A percentile compares a stretch with the other conserved stretches of the same genome.
Conservation (phyloP, 2,113 vertebrate genomes). For the Gymnogyps californianus region DNA sequence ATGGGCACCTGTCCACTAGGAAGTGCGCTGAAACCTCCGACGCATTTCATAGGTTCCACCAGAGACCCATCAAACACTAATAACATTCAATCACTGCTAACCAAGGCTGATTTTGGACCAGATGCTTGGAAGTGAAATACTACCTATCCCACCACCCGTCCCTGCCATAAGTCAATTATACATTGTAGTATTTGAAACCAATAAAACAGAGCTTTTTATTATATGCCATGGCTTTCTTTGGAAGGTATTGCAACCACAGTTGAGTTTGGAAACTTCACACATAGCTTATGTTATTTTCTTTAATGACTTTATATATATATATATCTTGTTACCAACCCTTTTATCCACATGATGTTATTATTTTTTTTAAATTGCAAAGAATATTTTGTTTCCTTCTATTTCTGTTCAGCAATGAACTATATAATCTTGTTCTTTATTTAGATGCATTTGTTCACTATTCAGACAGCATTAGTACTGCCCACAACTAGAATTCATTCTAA, state of each 20-base stretch:
- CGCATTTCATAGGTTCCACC: slow-evolving; percentile 16
- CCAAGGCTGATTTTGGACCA: slow-evolving; percentile 44
- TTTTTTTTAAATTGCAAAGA: not conserved
- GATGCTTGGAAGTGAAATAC: slow-evolving; percentile 33
- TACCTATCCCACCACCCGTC: not conserved
- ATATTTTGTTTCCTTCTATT: slow-evolving; percentile 2
- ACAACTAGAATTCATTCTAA: not conserved
- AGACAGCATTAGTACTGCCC: not conserved
- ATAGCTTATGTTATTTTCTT: slow-evolving; percentile 2
- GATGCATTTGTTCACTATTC: not conserved
- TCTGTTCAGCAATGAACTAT: not conserved
- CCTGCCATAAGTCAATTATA: slow-evolving; percentile 4
- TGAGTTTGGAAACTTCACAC: not conserved
- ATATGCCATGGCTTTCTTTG: slow-evolving; percentile 16
- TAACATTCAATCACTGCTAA: slow-evolving; percentile 50
- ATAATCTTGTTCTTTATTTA: not conserved
- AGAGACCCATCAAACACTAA: slow-evolving; percentile 48
- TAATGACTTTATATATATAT: not conserved
- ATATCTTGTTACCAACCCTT: not conserved
- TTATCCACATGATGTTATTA: not conserved
- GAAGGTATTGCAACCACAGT: slow-evolving; percentile 29
- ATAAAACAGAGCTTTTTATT: slow-evolving; percentile 20
- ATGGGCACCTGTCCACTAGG: slow-evolving; percentile 55
- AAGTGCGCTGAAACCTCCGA: slow-evolving; percentile 22
- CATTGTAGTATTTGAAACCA: slow-evolving; percentile 10